Percentiles rank a stretch among this genome's conserved stretches.
These are phyloP conservation scores for Polyommatus iphigenia DNA, from an alignment of 2,888 invertebrate species.

Conservation along the genomic window DNA sequence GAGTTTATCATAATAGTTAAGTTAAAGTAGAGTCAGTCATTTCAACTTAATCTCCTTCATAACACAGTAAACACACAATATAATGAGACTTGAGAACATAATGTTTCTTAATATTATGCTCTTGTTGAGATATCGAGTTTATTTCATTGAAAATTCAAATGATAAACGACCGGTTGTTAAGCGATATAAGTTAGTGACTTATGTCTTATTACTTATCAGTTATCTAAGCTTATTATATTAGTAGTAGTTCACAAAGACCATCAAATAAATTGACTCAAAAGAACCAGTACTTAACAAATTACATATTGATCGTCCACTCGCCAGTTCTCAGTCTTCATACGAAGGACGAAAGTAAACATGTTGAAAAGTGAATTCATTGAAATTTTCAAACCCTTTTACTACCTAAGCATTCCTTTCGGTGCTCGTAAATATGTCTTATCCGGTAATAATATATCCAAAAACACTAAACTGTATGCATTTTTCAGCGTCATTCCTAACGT, in stretches of 20 bases:
- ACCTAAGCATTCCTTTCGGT: slow-evolving; percentile 38
- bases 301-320: neutral
- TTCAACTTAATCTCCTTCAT: too few species aligned
- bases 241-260: neutral
- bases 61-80: too few species aligned
- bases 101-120: too few species aligned
- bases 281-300: neutral
- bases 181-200: too few species aligned
- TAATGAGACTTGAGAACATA: too few species aligned
- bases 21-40: too few species aligned
- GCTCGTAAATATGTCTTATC: slow-evolving; percentile 38
- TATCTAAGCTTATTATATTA: too few species aligned
- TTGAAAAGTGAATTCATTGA: slow-evolving; percentile 17
- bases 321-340: neutral
- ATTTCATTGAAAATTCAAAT: too few species aligned
- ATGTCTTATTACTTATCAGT: too few species aligned
- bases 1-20: too few species aligned
- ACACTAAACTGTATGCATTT: slow-evolving; percentile 30
- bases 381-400: slow-evolving; percentile 37
- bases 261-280: neutral
- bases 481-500: slow-evolving; percentile 32
- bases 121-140: too few species aligned
- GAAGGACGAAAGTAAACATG: slow-evolving; percentile 21
- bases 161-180: too few species aligned
- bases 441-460: slow-evolving; percentile 33